Evolutionary conservation across 37 sponge, comb jelly and placozoan species (phyloP).

Genomic region (Axinella damicornis): DNA sequence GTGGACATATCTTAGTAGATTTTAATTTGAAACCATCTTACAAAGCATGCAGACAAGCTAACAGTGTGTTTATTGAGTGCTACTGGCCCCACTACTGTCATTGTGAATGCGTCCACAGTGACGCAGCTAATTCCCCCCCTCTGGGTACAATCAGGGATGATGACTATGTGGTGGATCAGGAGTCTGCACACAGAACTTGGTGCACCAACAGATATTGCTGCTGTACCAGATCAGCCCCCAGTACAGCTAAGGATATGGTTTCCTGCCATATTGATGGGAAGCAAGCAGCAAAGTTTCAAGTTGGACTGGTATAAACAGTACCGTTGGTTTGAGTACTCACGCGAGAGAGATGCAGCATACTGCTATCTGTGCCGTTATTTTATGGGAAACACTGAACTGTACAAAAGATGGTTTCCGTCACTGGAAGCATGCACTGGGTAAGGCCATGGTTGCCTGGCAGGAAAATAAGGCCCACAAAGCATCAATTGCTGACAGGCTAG

Average conservation of each 20-base stretch:
- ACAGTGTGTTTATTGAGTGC: too few species aligned
- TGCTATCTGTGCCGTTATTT: conserved; percentile 53
- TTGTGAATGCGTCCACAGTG: too few species aligned
- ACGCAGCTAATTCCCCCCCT: too few species aligned
- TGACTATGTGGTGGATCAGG: too few species aligned
- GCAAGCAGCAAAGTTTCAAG: neutral
- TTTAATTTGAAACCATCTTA: too few species aligned
- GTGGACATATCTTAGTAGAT: too few species aligned
- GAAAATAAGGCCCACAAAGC: too few species aligned
- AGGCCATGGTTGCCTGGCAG: too few species aligned
- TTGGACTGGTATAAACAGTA: conserved; percentile 34
- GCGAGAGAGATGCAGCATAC: conserved; percentile 30
- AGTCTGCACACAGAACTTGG: neutral
- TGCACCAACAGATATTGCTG: conserved; percentile 13
- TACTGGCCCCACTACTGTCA: too few species aligned
- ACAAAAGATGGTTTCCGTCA: conserved; percentile 17
- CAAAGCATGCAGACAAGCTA: too few species aligned
- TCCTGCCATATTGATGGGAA: conserved; percentile 16
- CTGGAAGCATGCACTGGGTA: conserved; percentile 59
- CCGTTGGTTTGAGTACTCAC: conserved; percentile 47
- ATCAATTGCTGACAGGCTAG: too few species aligned
- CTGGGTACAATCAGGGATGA: too few species aligned
- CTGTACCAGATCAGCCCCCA: neutral
- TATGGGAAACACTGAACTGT: neutral
- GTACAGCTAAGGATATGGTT: conserved; percentile 2